phyloP scores from a whole-genome alignment of 2,797 vertebrate genomes.

The Myotis daubentonii region DNA sequence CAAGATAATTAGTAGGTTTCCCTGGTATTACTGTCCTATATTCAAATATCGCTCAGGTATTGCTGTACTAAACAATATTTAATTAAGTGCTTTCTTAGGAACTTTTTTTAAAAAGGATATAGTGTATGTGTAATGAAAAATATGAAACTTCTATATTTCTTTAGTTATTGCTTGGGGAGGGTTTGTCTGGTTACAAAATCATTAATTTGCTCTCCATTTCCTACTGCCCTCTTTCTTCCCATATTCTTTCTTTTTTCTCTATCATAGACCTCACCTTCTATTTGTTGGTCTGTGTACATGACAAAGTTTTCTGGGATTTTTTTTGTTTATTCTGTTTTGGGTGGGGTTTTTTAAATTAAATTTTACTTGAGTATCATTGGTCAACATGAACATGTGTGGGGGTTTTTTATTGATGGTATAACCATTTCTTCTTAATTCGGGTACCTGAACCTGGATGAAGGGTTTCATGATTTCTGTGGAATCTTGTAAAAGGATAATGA shows the following conservation, averaged over 20 bases:
- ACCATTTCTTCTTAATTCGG: neutral
- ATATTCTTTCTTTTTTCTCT: neutral
- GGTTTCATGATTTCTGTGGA: neutral
- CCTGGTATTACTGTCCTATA: neutral
- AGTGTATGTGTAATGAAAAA: neutral
- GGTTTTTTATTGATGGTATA: neutral
- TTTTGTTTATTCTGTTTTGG: neutral
- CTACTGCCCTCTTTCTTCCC: neutral
- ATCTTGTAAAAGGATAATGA: conserved; percentile 50
- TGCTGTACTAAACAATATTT: neutral
- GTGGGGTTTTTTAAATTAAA: too few species aligned
- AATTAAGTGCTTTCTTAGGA: neutral
- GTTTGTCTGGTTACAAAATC: neutral
- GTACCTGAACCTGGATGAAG: neutral
- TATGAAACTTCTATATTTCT: neutral
- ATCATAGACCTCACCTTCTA: neutral
- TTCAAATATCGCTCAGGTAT: neutral
- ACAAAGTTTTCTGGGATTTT: neutral
- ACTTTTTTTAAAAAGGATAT: neutral
- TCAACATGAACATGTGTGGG: too few species aligned
- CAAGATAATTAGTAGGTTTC: neutral
- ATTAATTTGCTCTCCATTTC: neutral
- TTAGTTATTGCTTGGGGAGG: neutral
- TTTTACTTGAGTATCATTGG: too few species aligned
- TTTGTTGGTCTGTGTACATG: neutral